Evolutionary conservation across 2,113 vertebrate genomes (phyloP).

Genomic region (Telmatochromis sp.): DNA sequence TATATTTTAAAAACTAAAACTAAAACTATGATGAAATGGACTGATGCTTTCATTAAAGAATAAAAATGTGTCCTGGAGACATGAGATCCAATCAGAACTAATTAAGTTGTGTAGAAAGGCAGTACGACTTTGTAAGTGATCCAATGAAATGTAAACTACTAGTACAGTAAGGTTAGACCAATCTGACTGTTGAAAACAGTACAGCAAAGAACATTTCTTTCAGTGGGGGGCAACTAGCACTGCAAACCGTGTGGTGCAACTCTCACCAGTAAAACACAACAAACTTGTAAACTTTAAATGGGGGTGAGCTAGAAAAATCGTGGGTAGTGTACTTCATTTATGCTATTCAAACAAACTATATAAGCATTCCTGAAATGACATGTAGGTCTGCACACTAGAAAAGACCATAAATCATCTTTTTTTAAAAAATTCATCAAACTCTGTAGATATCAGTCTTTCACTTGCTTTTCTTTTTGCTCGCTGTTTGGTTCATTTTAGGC

Average conservation of each 20-base stretch:
- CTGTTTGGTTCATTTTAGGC: not conserved
- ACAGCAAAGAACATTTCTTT: not conserved
- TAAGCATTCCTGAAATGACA: not conserved
- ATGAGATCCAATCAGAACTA: not conserved
- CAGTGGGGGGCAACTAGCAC: not conserved
- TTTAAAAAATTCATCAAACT: accelerated
- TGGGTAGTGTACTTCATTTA: not conserved
- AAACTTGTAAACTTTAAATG: not conserved
- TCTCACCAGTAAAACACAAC: not conserved
- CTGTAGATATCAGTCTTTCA: not conserved
- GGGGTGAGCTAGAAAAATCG: not conserved
- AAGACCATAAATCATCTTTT: not conserved
- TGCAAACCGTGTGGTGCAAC: not conserved
- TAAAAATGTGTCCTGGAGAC: not conserved
- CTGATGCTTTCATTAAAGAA: not conserved
- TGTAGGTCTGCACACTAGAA: not conserved
- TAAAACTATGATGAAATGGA: not conserved
- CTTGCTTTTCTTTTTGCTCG: not conserved
- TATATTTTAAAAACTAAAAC: not conserved
- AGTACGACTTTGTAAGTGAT: not conserved
- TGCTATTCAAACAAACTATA: not conserved
- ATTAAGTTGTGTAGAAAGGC: not conserved
- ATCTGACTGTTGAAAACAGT: not conserved
- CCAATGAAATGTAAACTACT: not conserved
- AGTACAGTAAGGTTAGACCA: not conserved